Percentiles rank a stretch among this genome's conserved stretches.
phyloP scores from a whole-genome alignment of 1,140 invertebrate genomes.

The Anastrepha obliqua region DNA sequence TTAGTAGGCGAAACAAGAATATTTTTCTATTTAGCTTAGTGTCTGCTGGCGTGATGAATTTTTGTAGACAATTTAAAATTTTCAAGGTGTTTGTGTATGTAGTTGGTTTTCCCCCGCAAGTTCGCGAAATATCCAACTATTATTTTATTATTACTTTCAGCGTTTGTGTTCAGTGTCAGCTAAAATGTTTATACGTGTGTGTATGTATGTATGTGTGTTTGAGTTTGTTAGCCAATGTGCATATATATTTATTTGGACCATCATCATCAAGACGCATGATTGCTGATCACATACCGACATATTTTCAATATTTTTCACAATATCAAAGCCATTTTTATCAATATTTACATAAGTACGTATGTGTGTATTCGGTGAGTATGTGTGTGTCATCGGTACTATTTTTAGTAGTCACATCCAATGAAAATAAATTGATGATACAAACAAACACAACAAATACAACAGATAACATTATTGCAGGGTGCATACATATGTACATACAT shows the following conservation, averaged over 20 bases:
- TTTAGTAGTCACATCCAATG: not conserved
- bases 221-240: not conserved
- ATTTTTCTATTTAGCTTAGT: not conserved
- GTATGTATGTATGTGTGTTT: not conserved
- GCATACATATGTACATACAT: not conserved
- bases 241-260: not conserved
- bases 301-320: not conserved
- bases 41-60: not conserved
- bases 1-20: slow-evolving; percentile 8
- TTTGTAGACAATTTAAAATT: too few species aligned
- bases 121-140: not conserved
- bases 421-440: not conserved
- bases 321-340: too few species aligned
- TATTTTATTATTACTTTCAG: not conserved
- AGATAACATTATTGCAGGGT: not conserved
- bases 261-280: too few species aligned
- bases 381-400: slow-evolving; percentile 35
- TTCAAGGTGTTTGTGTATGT: not conserved
- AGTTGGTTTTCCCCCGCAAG: not conserved
- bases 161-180: not conserved
- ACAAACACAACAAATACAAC: not conserved
- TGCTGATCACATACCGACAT: too few species aligned
- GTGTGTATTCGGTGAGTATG: slow-evolving; percentile 16
- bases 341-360: too few species aligned
- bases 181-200: not conserved